phyloP scores from a whole-genome alignment of 2,888 invertebrate genomes.

The Lottia gigantea region DNA sequence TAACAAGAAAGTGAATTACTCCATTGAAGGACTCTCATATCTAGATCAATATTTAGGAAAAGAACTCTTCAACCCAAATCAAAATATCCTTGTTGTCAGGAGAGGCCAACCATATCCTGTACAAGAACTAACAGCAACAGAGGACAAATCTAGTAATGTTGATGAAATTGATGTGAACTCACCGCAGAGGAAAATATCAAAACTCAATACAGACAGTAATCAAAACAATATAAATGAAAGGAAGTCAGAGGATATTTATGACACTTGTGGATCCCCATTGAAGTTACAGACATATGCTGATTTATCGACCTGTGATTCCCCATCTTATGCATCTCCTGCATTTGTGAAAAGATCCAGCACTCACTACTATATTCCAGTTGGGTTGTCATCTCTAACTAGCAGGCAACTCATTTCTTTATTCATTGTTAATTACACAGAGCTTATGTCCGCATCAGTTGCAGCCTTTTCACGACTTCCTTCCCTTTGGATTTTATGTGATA shows the following conservation, averaged over 20 bases:
- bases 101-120: not conserved
- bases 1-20: not conserved
- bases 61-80: not conserved
- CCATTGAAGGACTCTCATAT: not conserved
- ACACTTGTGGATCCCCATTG: slow-evolving; percentile 40
- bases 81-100: not conserved
- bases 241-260: too few relatives aligned
- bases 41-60: not conserved
- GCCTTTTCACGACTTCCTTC: slow-evolving; percentile 23
- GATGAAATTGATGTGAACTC: not conserved
- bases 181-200: not conserved
- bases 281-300: slow-evolving; percentile 46
- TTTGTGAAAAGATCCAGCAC: not conserved
- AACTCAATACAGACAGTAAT: not conserved
- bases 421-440: slow-evolving; percentile 11
- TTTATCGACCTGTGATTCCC: slow-evolving; percentile 35
- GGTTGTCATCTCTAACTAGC: not conserved
- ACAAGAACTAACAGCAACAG: not conserved
- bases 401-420: slow-evolving; percentile 13
- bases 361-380: not conserved
- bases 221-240: not conserved
- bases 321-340: slow-evolving; percentile 7
- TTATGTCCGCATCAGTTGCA: not conserved
- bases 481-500: slow-evolving; percentile 43
- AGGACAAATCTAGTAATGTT: not conserved